These are phyloP conservation scores for Prunella fulvescens DNA, from an alignment of 2,113 vertebrate species.

Conservation along the genomic window DNA sequence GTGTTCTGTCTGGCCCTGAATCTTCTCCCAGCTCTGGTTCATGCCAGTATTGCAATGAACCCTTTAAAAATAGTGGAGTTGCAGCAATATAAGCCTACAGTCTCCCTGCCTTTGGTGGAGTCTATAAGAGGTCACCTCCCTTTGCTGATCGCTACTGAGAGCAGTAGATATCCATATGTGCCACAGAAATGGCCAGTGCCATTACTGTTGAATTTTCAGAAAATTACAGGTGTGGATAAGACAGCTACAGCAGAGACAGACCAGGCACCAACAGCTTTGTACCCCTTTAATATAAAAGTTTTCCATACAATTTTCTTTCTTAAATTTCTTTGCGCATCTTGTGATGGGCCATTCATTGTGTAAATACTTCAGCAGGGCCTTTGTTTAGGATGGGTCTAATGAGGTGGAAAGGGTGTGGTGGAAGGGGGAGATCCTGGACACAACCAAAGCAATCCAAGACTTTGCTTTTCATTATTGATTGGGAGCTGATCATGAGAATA, in stretches of 20 bases:
- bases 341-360: neutral
- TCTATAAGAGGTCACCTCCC: neutral
- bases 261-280: neutral
- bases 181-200: neutral
- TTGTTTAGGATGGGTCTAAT: neutral
- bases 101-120: neutral
- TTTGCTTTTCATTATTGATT: neutral
- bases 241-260: neutral
- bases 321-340: neutral
- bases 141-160: neutral
- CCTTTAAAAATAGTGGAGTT: neutral
- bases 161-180: rapidly evolving
- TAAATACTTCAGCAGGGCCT: neutral
- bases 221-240: neutral
- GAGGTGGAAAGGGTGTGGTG: neutral
- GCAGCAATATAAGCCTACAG: neutral
- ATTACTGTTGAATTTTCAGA: neutral
- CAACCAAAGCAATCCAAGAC: neutral
- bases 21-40: neutral
- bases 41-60: neutral
- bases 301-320: neutral
- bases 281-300: neutral
- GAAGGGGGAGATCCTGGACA: neutral
- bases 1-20: neutral
- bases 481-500: neutral